phyloP scores from a whole-genome alignment of 2,113 vertebrate species.

The Cephalopholis sonnerati region DNA sequence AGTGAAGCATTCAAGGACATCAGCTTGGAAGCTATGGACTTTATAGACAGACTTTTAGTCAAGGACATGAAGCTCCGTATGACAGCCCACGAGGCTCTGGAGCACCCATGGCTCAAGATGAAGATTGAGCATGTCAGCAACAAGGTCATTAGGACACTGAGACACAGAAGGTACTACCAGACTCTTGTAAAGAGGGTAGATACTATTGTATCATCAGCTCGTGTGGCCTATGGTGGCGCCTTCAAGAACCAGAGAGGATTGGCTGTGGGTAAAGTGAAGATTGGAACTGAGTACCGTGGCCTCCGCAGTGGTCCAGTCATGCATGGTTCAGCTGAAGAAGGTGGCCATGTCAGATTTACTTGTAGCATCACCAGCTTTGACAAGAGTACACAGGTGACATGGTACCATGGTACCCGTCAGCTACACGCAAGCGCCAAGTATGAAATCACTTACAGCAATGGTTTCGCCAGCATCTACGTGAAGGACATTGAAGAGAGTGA shows the following conservation, averaged over 20 bases:
- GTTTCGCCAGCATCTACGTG: slow-evolving; percentile 94
- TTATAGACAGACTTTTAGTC: slow-evolving; percentile 93
- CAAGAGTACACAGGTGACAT: slow-evolving; percentile 93
- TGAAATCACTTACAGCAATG: slow-evolving; percentile 94
- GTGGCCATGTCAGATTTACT: slow-evolving; percentile 92
- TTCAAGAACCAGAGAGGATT: slow-evolving; percentile 93
- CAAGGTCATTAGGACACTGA: slow-evolving; percentile 94
- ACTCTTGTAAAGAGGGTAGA: slow-evolving; percentile 92
- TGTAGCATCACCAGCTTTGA: slow-evolving; percentile 93
- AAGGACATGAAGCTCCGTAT: slow-evolving; percentile 96
- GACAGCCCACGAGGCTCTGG: slow-evolving; percentile 95
- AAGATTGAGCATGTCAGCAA: slow-evolving; percentile 91
- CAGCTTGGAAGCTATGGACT: slow-evolving; percentile 96
- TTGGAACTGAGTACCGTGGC: slow-evolving; percentile 92
- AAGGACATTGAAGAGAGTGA: slow-evolving; percentile 95
- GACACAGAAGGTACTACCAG: slow-evolving; percentile 97
- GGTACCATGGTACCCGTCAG: slow-evolving; percentile 95
- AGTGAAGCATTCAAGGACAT: slow-evolving; percentile 95
- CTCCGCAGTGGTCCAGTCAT: slow-evolving; percentile 93
- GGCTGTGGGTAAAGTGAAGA: slow-evolving; percentile 94
- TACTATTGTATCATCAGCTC: slow-evolving; percentile 92
- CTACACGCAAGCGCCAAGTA: slow-evolving; percentile 93
- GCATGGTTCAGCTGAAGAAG: slow-evolving; percentile 92
- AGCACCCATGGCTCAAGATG: slow-evolving; percentile 95
- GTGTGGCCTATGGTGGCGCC: slow-evolving; percentile 92